Evolutionary conservation across 2,888 invertebrate species (phyloP).

Genomic region (Pachymerium ferrugineum): DNA sequence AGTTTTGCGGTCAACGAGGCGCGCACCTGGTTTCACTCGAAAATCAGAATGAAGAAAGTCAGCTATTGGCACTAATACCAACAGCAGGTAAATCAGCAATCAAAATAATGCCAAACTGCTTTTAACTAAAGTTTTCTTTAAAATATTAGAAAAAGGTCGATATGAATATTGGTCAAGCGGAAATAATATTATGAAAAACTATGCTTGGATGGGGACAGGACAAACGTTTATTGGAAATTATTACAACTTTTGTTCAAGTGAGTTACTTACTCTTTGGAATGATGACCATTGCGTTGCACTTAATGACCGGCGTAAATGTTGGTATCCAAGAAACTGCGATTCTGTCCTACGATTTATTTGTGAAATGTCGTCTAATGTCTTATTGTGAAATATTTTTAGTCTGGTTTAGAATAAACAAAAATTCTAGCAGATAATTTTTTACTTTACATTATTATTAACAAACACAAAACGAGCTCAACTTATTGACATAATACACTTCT

Average conservation of each 20-base stretch:
- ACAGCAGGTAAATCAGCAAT: background rate
- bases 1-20: background rate
- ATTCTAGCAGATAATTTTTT: no score
- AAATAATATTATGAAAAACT: background rate
- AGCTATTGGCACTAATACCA: background rate
- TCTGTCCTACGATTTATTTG: background rate
- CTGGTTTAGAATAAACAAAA: no score
- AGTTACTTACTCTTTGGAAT: background rate
- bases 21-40: background rate
- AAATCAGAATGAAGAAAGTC: background rate
- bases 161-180: conserved; percentile 10
- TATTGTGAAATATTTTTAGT: no score
- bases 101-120: no score
- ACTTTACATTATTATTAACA: no score
- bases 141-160: background rate
- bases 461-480: no score
- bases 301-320: background rate
- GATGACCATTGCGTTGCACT: background rate
- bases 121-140: no score
- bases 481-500: no score
- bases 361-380: no score
- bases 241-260: background rate
- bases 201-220: background rate
- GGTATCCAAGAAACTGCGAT: background rate
- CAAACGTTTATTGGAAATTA: background rate